Base-by-base conservation (phyloP, 2,888 invertebrate species). In the Torymus texanus region DNA sequence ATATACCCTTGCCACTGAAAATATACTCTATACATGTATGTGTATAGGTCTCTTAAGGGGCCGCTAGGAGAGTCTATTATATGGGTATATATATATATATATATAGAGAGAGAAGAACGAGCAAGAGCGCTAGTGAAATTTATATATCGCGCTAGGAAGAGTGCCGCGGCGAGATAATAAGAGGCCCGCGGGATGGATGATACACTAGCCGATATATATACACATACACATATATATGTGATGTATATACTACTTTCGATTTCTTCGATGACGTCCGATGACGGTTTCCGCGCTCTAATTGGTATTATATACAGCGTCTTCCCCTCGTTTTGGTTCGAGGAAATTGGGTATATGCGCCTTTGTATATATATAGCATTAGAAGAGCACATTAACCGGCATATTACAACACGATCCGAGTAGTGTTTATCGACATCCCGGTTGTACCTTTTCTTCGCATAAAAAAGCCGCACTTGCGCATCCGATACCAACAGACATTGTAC, bases 1-100 rank as follows among this genome's bases (percentile, higher is more conserved):
- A 72, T 80, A 76, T 80, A 79, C 70, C 79, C 79, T 80, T 80
- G 79, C 79, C 79, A 80, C 79, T 80, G 79, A 80, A 80, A 80
- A 80, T 18, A 41, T 75, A 68, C 16, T 62, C 13, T 24, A 10
- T 53, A n/a, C 41, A 16, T 12, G 24, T 62, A 1, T 21, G 2
- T 59, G 18, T 59, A 10, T 59, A n/a, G n/a, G 10, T 55, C 12
- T 24, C 4, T 24, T 2, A 55, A 24, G 3, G 53, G 4, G 41
- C 8, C 41, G 29, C 55, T 11, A 8, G 18, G 41, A 41, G 41
- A 41, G 41, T 41, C 41, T 41, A 41, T 41, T 41, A 41, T 41
- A 41, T 2, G 24, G 13, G 55, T 62, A 13, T 62, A 18, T 24
- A 24, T 5, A 41, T 62, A 13, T 62, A 18, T 24, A 24, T 5